Conservation (phyloP, 2,797 vertebrate species). For the Gambusia yucatana region DNA sequence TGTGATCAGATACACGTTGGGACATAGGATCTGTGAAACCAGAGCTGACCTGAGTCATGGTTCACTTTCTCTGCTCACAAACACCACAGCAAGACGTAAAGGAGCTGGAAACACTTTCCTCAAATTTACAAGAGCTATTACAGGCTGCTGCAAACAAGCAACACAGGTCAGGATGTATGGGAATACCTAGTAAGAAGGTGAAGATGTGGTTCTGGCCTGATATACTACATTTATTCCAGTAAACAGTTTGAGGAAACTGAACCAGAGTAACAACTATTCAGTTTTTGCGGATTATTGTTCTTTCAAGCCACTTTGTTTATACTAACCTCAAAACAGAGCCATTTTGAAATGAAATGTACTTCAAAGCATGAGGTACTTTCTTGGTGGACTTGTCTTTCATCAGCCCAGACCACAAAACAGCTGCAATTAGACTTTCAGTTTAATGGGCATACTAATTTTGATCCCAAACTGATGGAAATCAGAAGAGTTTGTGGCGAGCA, state of each 20-base stretch:
- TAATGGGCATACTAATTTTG: neutral
- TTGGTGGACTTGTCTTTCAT: constrained; percentile 4
- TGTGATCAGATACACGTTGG: constrained; percentile 21
- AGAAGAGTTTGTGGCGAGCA: neutral
- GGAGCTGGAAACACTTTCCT: constrained; percentile 57
- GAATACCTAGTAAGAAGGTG: constrained; percentile 1
- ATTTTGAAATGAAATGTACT: neutral
- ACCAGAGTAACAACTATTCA: constrained; percentile 4
- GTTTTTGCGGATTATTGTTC: neutral
- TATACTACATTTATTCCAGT: neutral
- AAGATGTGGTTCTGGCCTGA: neutral
- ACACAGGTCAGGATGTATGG: neutral
- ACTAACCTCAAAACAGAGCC: neutral
- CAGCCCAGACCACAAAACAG: constrained; percentile 4
- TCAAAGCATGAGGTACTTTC: neutral
- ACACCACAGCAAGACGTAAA: constrained; percentile 24
- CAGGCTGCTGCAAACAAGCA: constrained; percentile 4
- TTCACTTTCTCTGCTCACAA: constrained; percentile 70
- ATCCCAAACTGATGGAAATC: constrained; percentile 3
- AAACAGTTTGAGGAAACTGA: neutral
- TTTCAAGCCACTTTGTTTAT: neutral
- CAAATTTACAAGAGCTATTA: constrained; percentile 41
- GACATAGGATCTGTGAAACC: constrained; percentile 70
- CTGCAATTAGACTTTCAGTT: neutral
- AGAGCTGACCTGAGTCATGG: constrained; percentile 57